Evolutionary conservation across 2,797 vertebrate genomes (phyloP), one percentile per base, ranked within the genome.

Genomic region (Gadopsis marmoratus): DNA sequence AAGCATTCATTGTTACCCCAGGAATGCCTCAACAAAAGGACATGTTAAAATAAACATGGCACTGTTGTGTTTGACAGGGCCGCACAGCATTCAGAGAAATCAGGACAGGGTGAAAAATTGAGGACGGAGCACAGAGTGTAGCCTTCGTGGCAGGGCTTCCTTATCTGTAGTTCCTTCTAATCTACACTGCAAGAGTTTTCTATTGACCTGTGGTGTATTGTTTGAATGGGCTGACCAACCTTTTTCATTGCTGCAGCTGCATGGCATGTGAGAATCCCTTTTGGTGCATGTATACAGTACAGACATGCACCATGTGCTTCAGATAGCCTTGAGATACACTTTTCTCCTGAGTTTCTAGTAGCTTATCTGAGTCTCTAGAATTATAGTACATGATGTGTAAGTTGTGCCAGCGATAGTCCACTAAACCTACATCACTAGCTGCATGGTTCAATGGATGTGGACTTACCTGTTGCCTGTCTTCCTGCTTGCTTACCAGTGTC

Each of bases 1-100:
- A 61, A 84, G 86, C 69, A 73, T 54, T 54, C 55, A 84, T 66
- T 86, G 88, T 84, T 83, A 17, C 7, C 16, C 17, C 6, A 16
- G 45, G 62, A 80, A 77, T 41, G 33, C 47, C 56, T 73, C 31
- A 10, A 39, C 3, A 9, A 64, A 53, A 71, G 66, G 16, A 56
- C 13, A 11, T 60, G 50, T 62, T 68, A 11, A 78, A 81, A 66
- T 48, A 84, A 86, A 86, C 79, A 84, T 2, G 26, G 3, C 29
- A 50, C 14, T 26, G 76, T 55, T 77, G 72, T 65, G 66, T 87
- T 79, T 78, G 45, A 39, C 58, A 71, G 19, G 43, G 45, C 5
- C 4, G 29, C 45, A 31, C 12, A 17, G 50, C 67, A n/a, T 13
- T 41, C 19, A 62, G 56, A 79, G 51, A 41, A 68, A 82, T 41